These are phyloP conservation scores for Ibidorhyncha struthersii DNA, from an alignment of 2,113 vertebrate species.

Conservation along the genomic window DNA sequence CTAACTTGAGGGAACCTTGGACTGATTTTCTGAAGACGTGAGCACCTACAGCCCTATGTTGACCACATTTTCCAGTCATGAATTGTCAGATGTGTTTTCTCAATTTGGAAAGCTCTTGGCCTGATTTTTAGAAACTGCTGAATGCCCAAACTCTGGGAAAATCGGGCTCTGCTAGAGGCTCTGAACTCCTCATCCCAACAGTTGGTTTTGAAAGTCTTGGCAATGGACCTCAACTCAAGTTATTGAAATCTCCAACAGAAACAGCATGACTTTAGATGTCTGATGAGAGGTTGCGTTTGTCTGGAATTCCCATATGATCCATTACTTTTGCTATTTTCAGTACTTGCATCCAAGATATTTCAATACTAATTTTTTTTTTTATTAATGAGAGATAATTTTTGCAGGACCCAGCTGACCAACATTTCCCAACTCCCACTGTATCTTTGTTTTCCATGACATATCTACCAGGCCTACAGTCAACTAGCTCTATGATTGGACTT, in stretches of 20 bases:
- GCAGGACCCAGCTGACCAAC: background rate
- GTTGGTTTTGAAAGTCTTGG: slow-evolving; percentile 12
- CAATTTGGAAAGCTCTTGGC: slow-evolving; percentile 2
- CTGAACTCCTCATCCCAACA: background rate
- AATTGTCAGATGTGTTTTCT: slow-evolving; percentile 50
- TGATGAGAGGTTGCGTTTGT: background rate
- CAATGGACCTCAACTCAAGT: background rate
- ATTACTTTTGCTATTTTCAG: background rate
- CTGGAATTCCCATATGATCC: background rate
- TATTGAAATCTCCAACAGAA: slow-evolving; percentile 16
- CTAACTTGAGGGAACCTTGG: slow-evolving; percentile 23
- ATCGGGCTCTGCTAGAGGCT: background rate
- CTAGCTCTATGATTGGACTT: background rate
- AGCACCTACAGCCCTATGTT: slow-evolving; percentile 32
- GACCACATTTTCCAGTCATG: slow-evolving; percentile 52
- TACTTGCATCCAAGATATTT: background rate
- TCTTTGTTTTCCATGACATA: background rate
- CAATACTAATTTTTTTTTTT: background rate
- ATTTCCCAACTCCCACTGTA: background rate
- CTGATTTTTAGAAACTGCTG: slow-evolving; percentile 7
- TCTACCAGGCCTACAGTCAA: background rate
- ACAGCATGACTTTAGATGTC: background rate
- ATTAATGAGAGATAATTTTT: background rate
- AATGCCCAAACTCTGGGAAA: slow-evolving; percentile 2
- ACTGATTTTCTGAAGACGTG: slow-evolving; percentile 47